phyloP scores from a whole-genome alignment of 2,113 vertebrate genomes.

The Aphelocoma coerulescens region DNA sequence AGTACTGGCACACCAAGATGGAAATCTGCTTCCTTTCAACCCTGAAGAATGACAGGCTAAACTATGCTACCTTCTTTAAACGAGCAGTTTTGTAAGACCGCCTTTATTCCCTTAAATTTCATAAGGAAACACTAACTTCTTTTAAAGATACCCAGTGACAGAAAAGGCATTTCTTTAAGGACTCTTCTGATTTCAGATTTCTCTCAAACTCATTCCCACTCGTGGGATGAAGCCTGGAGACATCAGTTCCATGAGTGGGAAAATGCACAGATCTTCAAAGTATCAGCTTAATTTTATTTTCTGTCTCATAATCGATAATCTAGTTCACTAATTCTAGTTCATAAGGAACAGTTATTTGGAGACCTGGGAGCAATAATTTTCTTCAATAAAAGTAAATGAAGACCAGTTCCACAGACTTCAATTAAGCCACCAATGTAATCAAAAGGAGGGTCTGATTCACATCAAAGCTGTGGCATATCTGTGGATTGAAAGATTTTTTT shows the following conservation, averaged over 20 bases:
- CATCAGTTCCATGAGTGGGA: conserved; percentile 14
- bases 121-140: neutral
- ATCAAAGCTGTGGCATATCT: neutral
- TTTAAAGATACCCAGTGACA: neutral
- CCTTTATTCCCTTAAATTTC: neutral
- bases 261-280: conserved; percentile 24
- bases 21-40: neutral
- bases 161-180: conserved; percentile 11
- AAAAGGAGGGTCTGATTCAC: neutral
- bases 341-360: neutral
- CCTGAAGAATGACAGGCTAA: neutral
- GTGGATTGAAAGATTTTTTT: neutral
- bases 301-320: neutral
- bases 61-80: neutral
- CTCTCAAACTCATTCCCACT: neutral
- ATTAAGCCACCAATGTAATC: neutral
- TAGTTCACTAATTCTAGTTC: neutral
- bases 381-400: neutral
- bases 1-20: neutral
- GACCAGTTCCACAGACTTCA: neutral
- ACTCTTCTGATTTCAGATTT: neutral
- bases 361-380: neutral
- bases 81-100: neutral
- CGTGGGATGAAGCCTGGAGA: neutral
- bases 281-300: conserved; percentile 31